Evolutionary conservation across 1,140 invertebrate genomes (phyloP), one percentile per base, ranked within the genome.

Genomic region (Zaprionus ghesquierei): DNA sequence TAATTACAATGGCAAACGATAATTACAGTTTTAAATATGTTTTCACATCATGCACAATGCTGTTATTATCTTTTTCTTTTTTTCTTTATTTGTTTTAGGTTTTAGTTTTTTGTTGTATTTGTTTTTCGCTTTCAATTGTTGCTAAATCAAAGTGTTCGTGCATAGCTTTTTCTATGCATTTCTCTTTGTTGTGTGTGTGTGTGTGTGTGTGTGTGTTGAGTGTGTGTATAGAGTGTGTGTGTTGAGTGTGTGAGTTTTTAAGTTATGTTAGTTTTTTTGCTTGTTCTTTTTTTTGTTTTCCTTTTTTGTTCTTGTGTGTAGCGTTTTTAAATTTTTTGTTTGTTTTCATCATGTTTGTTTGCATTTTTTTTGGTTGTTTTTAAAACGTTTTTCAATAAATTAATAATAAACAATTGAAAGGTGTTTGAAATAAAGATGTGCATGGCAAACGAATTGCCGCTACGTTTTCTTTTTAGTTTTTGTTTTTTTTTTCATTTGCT

Each of bases 1-100:
- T 75, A 71, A 51, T 72, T 75, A 71, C 55, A 75, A 71, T 75
- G 66, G 66, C 69, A 75, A 75, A 75, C 66, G 54, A 75, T 65
- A 71, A 64, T 65, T 75, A 59, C 53, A 70, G 38, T 58, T 54
- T 35, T 31, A 62, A n/a, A 70, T 74, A 69, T 33, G 5, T 75
- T 20, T 74, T 44, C 29, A 41, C 35, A 41, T 41, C 35, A 20
- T 71, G 38, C 51, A 62, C 44, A 27, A 23, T 31, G 15, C 27
- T 55, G 61, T 22, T 22, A 13, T 44, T 20, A 41, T 41, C 35
- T 35, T 35, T 41, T 50, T 15, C n/a, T 22, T 12, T 25, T 27
- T 69, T 51, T 56, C n/a, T n/a, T n/a, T n/a, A n/a, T n/a, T n/a
- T n/a, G n/a, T n/a, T n/a, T n/a, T n/a, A n/a, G n/a, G n/a, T n/a